These are phyloP conservation scores for Steinernema scapterisci DNA, from an alignment of 2,888 invertebrate species.

Conservation along the genomic window DNA sequence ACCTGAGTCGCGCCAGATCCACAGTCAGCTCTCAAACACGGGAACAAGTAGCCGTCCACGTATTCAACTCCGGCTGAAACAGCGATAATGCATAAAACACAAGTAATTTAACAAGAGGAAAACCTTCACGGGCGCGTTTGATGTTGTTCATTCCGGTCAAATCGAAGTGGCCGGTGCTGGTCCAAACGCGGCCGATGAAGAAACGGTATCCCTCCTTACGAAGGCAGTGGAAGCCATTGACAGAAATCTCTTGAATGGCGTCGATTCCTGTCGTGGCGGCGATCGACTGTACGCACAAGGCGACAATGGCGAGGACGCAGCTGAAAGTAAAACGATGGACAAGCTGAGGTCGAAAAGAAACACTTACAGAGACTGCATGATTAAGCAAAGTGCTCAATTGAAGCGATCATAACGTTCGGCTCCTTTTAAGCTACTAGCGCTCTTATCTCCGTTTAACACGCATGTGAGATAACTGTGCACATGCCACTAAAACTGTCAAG, in stretches of 20 bases:
- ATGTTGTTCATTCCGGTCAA: slow-evolving; percentile 49
- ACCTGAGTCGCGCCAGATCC: slow-evolving; percentile 40
- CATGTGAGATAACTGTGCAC: background rate
- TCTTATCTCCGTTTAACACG: background rate
- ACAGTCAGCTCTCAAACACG: slow-evolving; percentile 42
- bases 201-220: slow-evolving; percentile 44
- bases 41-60: slow-evolving; percentile 49
- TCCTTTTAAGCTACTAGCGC: background rate
- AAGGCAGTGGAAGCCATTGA: slow-evolving; percentile 43
- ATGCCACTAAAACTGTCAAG: background rate
- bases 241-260: slow-evolving; percentile 41
- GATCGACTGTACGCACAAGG: background rate
- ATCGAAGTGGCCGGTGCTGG: slow-evolving; percentile 44
- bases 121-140: slow-evolving; percentile 47
- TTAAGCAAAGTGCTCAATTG: background rate
- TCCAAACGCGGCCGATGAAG: slow-evolving; percentile 48
- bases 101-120: background rate
- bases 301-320: background rate
- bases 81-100: background rate
- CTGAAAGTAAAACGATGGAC: background rate
- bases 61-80: slow-evolving; percentile 42
- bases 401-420: no score
- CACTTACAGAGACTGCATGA: slow-evolving; percentile 14
- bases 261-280: background rate
- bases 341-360: background rate